Evolutionary conservation across 1,140 invertebrate species (phyloP).

Genomic region (Cataglyphis hispanica): DNA sequence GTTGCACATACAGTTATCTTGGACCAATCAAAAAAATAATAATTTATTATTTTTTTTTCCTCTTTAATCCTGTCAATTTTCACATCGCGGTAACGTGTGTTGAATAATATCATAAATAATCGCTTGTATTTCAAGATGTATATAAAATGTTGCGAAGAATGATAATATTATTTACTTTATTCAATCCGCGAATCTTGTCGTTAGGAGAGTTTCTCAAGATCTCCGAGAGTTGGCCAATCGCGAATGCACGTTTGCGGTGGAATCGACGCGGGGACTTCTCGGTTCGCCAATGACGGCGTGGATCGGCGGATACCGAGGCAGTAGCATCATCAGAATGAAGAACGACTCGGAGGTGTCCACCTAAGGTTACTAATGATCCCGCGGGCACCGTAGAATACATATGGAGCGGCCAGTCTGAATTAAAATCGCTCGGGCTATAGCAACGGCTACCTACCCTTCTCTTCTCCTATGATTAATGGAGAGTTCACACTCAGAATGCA

Average conservation of each 20-base stretch:
- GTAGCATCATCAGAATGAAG: conserved; percentile 85
- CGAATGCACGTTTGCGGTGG: conserved; percentile 40
- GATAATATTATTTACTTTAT: neutral
- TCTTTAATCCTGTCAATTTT: neutral
- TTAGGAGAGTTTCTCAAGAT: neutral
- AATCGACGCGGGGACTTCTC: conserved; percentile 56
- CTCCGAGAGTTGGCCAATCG: conserved; percentile 36
- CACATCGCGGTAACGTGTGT: neutral
- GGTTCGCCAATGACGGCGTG: conserved; percentile 80
- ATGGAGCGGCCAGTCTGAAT: conserved; percentile 85
- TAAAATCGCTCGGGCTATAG: conserved; percentile 84
- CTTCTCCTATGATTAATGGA: conserved; percentile 87
- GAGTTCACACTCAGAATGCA: conserved; percentile 87
- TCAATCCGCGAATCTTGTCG: neutral
- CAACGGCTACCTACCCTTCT: conserved; percentile 81
- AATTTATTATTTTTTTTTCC: neutral
- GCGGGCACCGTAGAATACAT: conserved; percentile 83
- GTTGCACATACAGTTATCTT: conserved; percentile 20
- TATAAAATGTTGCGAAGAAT: neutral
- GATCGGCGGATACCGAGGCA: conserved; percentile 79
- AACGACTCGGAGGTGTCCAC: conserved; percentile 85
- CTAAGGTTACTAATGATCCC: conserved; percentile 86
- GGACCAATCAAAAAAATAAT: conserved; percentile 12
- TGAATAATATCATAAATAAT: neutral
- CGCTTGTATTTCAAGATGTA: neutral